Conservation (phyloP, 2,113 vertebrate species). For the Otus sunia region DNA sequence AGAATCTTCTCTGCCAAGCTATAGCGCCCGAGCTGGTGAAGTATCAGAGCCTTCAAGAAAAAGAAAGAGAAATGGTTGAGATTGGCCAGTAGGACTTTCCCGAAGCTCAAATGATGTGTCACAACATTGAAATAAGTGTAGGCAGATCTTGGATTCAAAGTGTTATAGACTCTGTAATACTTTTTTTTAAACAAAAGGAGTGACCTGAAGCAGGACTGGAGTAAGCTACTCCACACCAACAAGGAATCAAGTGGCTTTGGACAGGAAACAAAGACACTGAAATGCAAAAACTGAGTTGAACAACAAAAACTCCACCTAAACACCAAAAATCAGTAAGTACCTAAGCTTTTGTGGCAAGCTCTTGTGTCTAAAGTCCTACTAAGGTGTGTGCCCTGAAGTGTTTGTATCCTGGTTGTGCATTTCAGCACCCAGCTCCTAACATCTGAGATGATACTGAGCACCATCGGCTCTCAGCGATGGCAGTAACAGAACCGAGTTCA, state of each 20-base stretch:
- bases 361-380: neutral
- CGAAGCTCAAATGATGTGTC: neutral
- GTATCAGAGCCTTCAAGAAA: constrained; percentile 87
- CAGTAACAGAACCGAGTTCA: neutral
- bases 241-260: neutral
- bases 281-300: neutral
- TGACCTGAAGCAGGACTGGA: neutral
- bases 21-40: constrained; percentile 93
- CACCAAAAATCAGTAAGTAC: neutral
- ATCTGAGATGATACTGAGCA: neutral
- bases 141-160: neutral
- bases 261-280: neutral
- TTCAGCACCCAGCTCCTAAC: neutral
- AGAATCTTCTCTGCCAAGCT: constrained; percentile 95
- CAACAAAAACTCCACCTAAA: neutral
- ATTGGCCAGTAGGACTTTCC: neutral
- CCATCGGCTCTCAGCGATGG: rapidly evolving
- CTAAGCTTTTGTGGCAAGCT: neutral
- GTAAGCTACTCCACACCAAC: neutral
- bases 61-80: neutral
- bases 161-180: neutral
- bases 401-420: neutral
- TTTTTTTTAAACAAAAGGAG: neutral
- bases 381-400: neutral
- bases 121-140: neutral